Percentiles rank a stretch among this genome's conserved stretches.
These are phyloP conservation scores for Molothrus aeneus DNA, from an alignment of 2,797 vertebrate genomes.

Conservation along the genomic window DNA sequence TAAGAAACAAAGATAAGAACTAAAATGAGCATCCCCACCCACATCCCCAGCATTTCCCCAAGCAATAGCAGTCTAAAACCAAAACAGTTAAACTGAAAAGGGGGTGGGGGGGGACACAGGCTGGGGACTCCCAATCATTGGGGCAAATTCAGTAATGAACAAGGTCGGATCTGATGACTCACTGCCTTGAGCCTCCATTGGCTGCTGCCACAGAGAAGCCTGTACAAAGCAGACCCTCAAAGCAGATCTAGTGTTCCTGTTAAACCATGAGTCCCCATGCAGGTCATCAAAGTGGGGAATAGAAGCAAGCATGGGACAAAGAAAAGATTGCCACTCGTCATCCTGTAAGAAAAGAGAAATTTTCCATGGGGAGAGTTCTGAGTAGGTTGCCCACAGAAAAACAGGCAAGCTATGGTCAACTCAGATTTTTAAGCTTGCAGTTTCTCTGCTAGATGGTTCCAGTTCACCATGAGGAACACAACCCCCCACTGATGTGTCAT, in stretches of 20 bases:
- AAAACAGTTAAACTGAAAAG: background rate
- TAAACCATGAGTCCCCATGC: background rate
- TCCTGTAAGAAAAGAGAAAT: background rate
- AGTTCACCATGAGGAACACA: background rate
- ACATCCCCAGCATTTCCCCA: background rate
- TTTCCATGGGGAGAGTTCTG: background rate
- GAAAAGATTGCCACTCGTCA: background rate
- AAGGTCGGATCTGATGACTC: background rate
- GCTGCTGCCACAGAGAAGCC: background rate
- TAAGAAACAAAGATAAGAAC: background rate
- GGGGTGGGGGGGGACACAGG: rapidly evolving
- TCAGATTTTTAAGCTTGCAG: background rate
- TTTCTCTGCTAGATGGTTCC: background rate
- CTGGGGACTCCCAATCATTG: background rate
- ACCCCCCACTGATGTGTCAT: background rate
- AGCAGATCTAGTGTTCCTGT: background rate
- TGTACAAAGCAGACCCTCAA: background rate
- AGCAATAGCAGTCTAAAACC: background rate
- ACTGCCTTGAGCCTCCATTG: background rate
- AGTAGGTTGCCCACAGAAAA: background rate
- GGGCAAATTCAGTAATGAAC: background rate
- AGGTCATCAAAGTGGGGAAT: background rate
- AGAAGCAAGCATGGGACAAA: background rate
- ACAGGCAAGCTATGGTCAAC: background rate
- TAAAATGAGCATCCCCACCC: background rate